Evolutionary conservation across 2,888 invertebrate genomes (phyloP).

Genomic region (Hirtodrosophila histrioides): DNA sequence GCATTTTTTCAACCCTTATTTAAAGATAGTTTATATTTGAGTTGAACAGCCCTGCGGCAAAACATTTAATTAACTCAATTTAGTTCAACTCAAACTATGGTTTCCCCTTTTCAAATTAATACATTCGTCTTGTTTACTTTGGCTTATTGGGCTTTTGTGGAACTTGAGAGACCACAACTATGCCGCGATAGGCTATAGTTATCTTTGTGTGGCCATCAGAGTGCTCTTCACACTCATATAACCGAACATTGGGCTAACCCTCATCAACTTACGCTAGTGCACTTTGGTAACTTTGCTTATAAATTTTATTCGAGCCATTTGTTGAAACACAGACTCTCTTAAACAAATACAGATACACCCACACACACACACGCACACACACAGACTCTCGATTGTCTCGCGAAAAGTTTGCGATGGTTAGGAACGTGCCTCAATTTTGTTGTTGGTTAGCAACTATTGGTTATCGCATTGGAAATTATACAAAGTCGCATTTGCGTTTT

Average conservation of each 20-base stretch:
- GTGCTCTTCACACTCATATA: slow-evolving; percentile 9
- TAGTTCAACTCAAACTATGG: slow-evolving; percentile 41
- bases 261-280: slow-evolving; percentile 72
- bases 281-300: slow-evolving; percentile 74
- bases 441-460: slow-evolving; percentile 33
- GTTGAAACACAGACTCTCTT: slow-evolving; percentile 57
- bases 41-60: slow-evolving; percentile 48
- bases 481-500: slow-evolving; percentile 50
- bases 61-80: slow-evolving; percentile 69
- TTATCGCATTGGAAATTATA: slow-evolving; percentile 34
- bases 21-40: slow-evolving; percentile 63
- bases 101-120: slow-evolving; percentile 59
- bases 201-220: slow-evolving; percentile 52
- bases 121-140: slow-evolving; percentile 65
- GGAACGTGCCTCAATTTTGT: slow-evolving; percentile 47
- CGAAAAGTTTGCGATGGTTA: slow-evolving; percentile 58
- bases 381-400: slow-evolving; percentile 13
- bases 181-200: slow-evolving; percentile 36
- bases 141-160: slow-evolving; percentile 56
- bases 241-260: slow-evolving; percentile 45
- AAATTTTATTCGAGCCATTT: slow-evolving; percentile 79
- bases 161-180: slow-evolving; percentile 52
- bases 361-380: slow-evolving; percentile 9
- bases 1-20: slow-evolving; percentile 21
- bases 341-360: slow-evolving; percentile 1